phyloP scores from a whole-genome alignment of 2,888 invertebrate genomes.

The Drosophila mimetica region DNA sequence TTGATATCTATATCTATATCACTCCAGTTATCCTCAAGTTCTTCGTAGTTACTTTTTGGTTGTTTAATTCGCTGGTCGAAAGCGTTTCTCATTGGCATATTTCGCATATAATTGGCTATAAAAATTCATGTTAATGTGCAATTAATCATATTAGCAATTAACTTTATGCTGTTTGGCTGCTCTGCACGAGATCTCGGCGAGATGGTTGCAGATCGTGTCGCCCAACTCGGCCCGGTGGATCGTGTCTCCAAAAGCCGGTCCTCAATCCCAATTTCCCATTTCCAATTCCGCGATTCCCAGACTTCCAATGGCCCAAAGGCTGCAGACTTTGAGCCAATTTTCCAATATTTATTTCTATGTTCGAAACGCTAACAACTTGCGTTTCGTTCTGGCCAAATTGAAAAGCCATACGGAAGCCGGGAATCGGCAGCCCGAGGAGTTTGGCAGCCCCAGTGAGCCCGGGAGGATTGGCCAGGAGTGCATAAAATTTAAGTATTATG shows the following conservation, averaged over 20 bases:
- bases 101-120: slow-evolving; percentile 82
- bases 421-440: slow-evolving; percentile 43
- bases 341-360: slow-evolving; percentile 74
- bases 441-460: slow-evolving; percentile 23
- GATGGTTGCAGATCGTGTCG: slow-evolving; percentile 62
- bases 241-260: slow-evolving; percentile 68
- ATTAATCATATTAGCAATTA: slow-evolving; percentile 83
- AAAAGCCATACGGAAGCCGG: slow-evolving; percentile 53
- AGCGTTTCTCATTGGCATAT: slow-evolving; percentile 73
- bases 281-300: slow-evolving; percentile 55
- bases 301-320: slow-evolving; percentile 40
- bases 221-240: slow-evolving; percentile 41
- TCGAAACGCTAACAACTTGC: slow-evolving; percentile 65
- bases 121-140: slow-evolving; percentile 83
- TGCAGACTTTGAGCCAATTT: slow-evolving; percentile 66
- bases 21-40: not conserved
- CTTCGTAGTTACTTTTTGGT: not conserved
- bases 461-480: slow-evolving; percentile 47
- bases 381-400: slow-evolving; percentile 45
- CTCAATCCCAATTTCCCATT: slow-evolving; percentile 11
- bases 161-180: slow-evolving; percentile 76
- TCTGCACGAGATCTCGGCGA: slow-evolving; percentile 78
- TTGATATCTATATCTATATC: not conserved
- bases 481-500: slow-evolving; percentile 78
- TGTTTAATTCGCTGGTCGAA: slow-evolving; percentile 11